Conservation (phyloP, 1,140 invertebrate species). For the Saccostrea cuccullata region DNA sequence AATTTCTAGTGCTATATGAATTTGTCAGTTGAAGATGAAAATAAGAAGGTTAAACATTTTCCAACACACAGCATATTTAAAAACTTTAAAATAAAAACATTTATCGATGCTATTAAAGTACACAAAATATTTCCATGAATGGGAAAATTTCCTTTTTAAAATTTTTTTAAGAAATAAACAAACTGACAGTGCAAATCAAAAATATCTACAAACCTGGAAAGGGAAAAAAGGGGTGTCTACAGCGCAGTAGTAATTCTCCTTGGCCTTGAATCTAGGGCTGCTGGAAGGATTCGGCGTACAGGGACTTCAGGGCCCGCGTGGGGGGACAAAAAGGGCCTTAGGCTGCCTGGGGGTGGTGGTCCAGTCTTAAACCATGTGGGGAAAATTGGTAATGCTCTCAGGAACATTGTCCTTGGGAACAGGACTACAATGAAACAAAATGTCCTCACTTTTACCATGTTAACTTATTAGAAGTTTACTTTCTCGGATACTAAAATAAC, state of each 20-base stretch:
- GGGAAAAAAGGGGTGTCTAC: slow-evolving; percentile 76
- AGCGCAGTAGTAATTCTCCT: slow-evolving; percentile 75
- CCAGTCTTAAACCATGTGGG: slow-evolving; percentile 75
- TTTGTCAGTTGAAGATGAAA: no score
- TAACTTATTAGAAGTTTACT: no score
- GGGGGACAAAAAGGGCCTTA: slow-evolving; percentile 74
- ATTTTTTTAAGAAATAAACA: neutral
- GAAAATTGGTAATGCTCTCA: slow-evolving; percentile 76
- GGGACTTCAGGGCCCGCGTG: slow-evolving; percentile 75
- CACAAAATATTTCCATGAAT: neutral
- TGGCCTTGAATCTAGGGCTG: slow-evolving; percentile 75
- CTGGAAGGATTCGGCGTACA: slow-evolving; percentile 69
- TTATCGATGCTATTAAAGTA: no score
- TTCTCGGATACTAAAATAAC: no score
- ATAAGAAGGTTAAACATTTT: no score
- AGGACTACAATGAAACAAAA: slow-evolving; percentile 66
- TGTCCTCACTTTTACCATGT: neutral
- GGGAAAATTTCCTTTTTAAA: neutral
- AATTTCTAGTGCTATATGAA: no score
- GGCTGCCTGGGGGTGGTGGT: slow-evolving; percentile 76
- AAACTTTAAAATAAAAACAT: no score
- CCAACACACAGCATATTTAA: no score
- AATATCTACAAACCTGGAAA: slow-evolving; percentile 69
- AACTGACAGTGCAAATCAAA: no score
- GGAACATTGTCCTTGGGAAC: slow-evolving; percentile 76